Conservation (phyloP, 2,797 vertebrate genomes). For the Pantherophis alleghaniensis region DNA sequence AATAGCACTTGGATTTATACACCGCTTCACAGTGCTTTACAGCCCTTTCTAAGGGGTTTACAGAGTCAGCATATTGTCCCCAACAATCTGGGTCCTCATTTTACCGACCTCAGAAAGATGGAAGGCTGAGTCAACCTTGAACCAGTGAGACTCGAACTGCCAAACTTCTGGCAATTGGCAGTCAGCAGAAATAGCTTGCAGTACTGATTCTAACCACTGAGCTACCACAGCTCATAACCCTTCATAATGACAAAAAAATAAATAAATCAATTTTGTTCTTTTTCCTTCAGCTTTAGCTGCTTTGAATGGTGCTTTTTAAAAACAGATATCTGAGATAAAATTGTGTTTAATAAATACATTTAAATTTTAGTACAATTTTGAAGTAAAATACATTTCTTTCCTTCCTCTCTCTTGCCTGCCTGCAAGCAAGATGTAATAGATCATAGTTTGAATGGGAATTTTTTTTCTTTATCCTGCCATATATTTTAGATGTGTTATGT, state of each 20-base stretch:
- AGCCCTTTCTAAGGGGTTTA: too few relatives aligned
- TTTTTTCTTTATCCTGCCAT: constrained; percentile 17
- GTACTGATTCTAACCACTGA: too few relatives aligned
- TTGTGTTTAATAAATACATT: not conserved
- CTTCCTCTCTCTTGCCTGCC: not conserved
- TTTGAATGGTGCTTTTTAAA: not conserved
- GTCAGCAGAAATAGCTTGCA: too few relatives aligned
- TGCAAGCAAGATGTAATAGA: not conserved
- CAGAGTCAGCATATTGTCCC: too few relatives aligned
- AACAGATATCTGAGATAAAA: not conserved
- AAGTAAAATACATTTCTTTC: not conserved
- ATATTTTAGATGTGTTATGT: not conserved
- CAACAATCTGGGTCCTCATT: too few relatives aligned
- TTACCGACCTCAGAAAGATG: too few relatives aligned
- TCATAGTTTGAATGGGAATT: not conserved
- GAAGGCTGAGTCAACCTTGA: too few relatives aligned
- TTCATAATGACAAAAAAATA: not conserved
- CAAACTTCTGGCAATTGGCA: too few relatives aligned
- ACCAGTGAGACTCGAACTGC: too few relatives aligned
- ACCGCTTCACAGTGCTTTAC: too few relatives aligned
- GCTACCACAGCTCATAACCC: too few relatives aligned
- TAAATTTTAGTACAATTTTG: not conserved
- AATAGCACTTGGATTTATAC: too few relatives aligned
- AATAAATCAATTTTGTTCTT: not conserved
- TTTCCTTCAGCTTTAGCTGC: not conserved